Evolutionary conservation across 2,888 invertebrate genomes (phyloP).

Genomic region (Acanthococcus lagerstroemiae): DNA sequence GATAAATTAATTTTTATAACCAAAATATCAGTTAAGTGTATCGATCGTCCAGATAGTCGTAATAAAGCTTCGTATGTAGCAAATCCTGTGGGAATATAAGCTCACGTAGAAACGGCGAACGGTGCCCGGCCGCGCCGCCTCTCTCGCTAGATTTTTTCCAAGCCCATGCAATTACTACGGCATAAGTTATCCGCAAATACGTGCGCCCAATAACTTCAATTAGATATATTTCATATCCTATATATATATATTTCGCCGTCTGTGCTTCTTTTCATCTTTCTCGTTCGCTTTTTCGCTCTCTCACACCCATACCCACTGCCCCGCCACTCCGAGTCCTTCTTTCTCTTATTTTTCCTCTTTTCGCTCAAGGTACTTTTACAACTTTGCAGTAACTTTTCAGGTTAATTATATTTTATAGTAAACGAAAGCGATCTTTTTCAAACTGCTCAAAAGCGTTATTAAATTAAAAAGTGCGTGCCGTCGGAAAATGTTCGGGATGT

Average conservation of each 20-base stretch:
- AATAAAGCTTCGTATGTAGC: slow-evolving; percentile 9
- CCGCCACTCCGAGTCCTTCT: no score
- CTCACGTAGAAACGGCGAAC: slow-evolving; percentile 18
- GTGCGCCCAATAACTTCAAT: slow-evolving; percentile 11
- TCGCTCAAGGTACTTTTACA: no score
- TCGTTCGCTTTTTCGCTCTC: no score
- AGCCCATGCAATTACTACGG: slow-evolving; percentile 23
- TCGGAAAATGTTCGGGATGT: background rate
- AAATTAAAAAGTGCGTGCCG: background rate
- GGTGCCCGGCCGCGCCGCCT: background rate
- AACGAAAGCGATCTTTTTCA: background rate
- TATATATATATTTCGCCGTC: background rate
- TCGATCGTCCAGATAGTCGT: slow-evolving; percentile 18
- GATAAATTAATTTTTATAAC: slow-evolving; percentile 19
- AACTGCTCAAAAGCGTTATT: background rate
- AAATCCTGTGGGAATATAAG: slow-evolving; percentile 18
- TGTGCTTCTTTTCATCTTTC: background rate
- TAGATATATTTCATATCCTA: background rate
- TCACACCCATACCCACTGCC: background rate
- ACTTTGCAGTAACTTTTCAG: background rate
- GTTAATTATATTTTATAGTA: background rate
- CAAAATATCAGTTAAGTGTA: slow-evolving; percentile 15
- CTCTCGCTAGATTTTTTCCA: slow-evolving; percentile 18
- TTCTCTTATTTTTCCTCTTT: no score
- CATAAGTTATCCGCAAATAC: slow-evolving; percentile 16